These are phyloP conservation scores for Smittia sp. DNA, from an alignment of 2,888 invertebrate species.

Conservation along the genomic window DNA sequence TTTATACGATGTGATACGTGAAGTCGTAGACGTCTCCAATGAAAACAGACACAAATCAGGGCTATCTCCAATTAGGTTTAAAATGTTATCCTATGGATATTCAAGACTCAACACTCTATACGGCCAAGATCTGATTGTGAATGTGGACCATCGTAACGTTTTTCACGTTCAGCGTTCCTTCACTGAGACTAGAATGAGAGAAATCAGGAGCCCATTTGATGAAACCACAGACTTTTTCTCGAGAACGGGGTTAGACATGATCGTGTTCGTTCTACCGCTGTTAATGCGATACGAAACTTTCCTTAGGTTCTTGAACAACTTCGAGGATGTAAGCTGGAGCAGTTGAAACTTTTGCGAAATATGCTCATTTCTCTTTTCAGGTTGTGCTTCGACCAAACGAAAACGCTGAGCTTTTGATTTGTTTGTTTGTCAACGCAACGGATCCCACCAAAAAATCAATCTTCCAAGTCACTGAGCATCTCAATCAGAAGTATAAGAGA, in stretches of 20 bases:
- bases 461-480: constrained; percentile 57
- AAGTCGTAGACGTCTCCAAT: constrained; percentile 80
- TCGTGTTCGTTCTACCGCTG: constrained; percentile 82
- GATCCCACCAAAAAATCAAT: constrained; percentile 58
- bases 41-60: too few relatives aligned
- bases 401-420: constrained; percentile 32
- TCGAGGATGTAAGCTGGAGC: constrained; percentile 73
- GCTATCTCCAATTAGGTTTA: constrained; percentile 84
- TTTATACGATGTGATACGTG: constrained; percentile 78
- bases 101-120: constrained; percentile 77
- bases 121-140: constrained; percentile 91
- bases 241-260: constrained; percentile 47
- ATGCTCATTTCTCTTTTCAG: constrained; percentile 29
- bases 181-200: constrained; percentile 60
- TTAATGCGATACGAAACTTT: constrained; percentile 79
- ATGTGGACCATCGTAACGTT: too few relatives aligned
- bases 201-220: constrained; percentile 51
- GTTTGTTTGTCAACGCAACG: constrained; percentile 50
- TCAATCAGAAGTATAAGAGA: constrained; percentile 59
- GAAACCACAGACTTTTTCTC: background rate
- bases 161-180: constrained; percentile 92
- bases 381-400: constrained; percentile 45
- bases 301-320: constrained; percentile 77
- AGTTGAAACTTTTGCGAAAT: constrained; percentile 46
- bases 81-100: constrained; percentile 92